A percentile compares a stretch with the other conserved stretches of the same genome.
phyloP scores from a whole-genome alignment of 1,140 invertebrate genomes.

The Sycobia sp. region DNA sequence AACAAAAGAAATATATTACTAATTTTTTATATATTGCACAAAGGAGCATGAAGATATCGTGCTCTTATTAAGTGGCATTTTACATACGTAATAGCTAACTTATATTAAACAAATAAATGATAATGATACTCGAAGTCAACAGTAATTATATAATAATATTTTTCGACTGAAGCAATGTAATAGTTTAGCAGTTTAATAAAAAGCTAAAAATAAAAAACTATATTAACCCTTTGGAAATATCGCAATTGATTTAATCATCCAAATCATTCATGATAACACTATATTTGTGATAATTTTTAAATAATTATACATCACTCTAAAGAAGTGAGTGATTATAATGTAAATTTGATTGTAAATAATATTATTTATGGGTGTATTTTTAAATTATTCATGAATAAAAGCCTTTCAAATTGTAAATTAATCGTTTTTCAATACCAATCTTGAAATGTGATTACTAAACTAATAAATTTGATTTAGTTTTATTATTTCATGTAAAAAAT shows the following conservation, averaged over 20 bases:
- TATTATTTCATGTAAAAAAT: too few species aligned
- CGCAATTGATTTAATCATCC: neutral
- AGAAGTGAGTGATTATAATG: slow-evolving; percentile 12
- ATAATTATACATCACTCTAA: slow-evolving; percentile 17
- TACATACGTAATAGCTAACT: neutral
- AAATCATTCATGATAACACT: slow-evolving; percentile 10
- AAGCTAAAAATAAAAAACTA: slow-evolving; percentile 9
- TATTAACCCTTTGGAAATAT: slow-evolving; percentile 1
- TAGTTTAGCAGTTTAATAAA: slow-evolving; percentile 6
- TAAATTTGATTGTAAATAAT: slow-evolving; percentile 23
- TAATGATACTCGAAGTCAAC: slow-evolving; percentile 3
- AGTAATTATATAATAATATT: slow-evolving; percentile 13
- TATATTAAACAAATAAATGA: slow-evolving; percentile 25
- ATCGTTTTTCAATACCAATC: too few species aligned
- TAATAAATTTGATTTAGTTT: too few species aligned
- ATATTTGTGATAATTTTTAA: slow-evolving; percentile 26
- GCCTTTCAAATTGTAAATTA: too few species aligned
- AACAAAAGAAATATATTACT: slow-evolving; percentile 15
- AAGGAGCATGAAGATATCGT: slow-evolving; percentile 4
- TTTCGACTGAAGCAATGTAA: slow-evolving; percentile 11
- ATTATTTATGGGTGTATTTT: slow-evolving; percentile 24
- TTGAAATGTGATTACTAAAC: too few species aligned
- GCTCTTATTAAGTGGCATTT: neutral
- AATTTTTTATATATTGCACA: slow-evolving; percentile 23
- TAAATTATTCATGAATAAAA: slow-evolving; percentile 19